Evolutionary conservation across 2,113 vertebrate species (phyloP).

Genomic region (Siniperca chuatsi): DNA sequence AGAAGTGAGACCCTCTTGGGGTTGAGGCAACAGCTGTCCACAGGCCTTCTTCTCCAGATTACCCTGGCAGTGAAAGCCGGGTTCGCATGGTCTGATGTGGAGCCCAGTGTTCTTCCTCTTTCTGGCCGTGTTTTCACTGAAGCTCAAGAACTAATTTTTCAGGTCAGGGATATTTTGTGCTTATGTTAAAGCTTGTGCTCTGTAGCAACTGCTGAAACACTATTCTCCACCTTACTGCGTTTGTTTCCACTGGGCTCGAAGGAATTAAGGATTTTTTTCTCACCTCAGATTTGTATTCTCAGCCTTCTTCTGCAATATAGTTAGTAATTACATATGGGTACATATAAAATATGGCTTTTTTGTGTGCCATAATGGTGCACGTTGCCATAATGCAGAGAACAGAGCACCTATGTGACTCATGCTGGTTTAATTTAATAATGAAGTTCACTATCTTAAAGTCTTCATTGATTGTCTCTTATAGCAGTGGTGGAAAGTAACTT

Average conservation of each 20-base stretch:
- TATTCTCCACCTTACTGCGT: not conserved
- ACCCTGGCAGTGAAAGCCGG: constrained; percentile 62
- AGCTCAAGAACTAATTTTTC: constrained; percentile 35
- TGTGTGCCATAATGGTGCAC: not conserved
- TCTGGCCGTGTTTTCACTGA: constrained; percentile 17
- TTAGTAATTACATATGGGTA: not conserved
- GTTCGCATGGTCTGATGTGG: constrained; percentile 63
- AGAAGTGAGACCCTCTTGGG: constrained; percentile 48
- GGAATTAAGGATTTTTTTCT: not conserved
- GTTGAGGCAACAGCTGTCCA: constrained; percentile 77
- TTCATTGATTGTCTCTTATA: too few species aligned
- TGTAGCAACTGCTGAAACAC: not conserved
- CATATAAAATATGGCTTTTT: not conserved
- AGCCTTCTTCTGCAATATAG: not conserved
- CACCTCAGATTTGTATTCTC: not conserved
- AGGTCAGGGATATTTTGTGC: constrained; percentile 32
- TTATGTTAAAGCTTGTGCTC: not conserved
- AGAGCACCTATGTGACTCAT: not conserved
- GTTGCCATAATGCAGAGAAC: not conserved
- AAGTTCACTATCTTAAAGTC: too few species aligned
- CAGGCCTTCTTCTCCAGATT: constrained; percentile 63
- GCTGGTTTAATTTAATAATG: not conserved
- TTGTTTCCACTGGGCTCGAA: not conserved
- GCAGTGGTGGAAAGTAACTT: not conserved
- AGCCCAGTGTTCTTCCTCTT: constrained; percentile 57